Base-by-base conservation (phyloP, 2,888 invertebrate genomes). In the Dicyrtoma fusca region DNA sequence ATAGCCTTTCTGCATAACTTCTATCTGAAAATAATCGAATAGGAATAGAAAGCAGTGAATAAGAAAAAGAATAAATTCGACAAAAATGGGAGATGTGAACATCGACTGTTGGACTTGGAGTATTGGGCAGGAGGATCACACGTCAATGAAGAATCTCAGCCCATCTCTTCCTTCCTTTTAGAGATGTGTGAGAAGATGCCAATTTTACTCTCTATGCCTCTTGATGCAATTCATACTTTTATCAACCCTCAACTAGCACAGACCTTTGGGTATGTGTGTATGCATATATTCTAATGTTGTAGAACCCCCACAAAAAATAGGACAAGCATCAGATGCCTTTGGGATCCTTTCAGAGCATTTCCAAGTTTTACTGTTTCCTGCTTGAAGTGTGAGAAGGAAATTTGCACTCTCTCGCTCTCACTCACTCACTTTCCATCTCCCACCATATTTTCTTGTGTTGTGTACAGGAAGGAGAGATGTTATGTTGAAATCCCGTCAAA, bases 301-400 rank as follows among this genome's bases (percentile, higher is more conserved):
- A 55, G 23, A 21, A 55, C 3, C 55, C 5, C 34, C 8, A 34
- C 3, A 8, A 34, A 34, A 34, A 63, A 45, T 23, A n/a, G n/a
- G 23, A 47, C 45, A 63, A 47, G 47, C 45, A 63, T 63, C 63
- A 47, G 47, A 47, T 63, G 62, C 62, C 17, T 44, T 62, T 62
- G 62, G 62, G 62, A 44, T 62, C 23, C 23, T 63, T 45, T 63
- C 63, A 63, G 17, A 45, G 63, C 45, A 19, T 63, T 63, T 63
- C 25, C 44, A 63, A 45, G 47, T 63, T 23, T 14, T 47, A 47
- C 47, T 47, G 47, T 63, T 63, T 45, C 55, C 21, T 63, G 21
- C 44, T 11, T 14, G 44, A 49, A 49, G 13, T 51, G 8, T 19
- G 13, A 14, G 47, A 65, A 21, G 34, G 44, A 65, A 49, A 47